These are phyloP conservation scores for Naso thynnoides DNA, from an alignment of 2,797 vertebrate genomes.

Conservation along the genomic window DNA sequence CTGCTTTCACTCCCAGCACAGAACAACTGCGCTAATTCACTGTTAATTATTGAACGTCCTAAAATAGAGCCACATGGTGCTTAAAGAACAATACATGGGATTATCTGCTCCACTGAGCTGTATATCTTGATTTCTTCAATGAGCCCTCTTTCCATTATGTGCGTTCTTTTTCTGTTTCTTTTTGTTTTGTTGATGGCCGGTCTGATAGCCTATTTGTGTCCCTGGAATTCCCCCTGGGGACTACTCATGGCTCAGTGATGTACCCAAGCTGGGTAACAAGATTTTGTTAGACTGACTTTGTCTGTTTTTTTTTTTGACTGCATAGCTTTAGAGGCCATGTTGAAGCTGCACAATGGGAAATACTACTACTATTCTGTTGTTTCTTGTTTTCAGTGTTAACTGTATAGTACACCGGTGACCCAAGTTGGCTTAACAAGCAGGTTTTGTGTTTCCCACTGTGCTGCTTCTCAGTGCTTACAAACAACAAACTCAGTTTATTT, in stretches of 20 bases:
- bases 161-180: slow-evolving; percentile 20
- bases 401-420: slow-evolving; percentile 9
- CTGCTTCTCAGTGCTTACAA: slow-evolving; percentile 15
- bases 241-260: slow-evolving; percentile 37
- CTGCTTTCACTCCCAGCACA: slow-evolving; percentile 21
- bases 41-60: slow-evolving; percentile 42
- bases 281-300: slow-evolving; percentile 44
- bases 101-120: slow-evolving; percentile 25
- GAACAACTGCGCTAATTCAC: slow-evolving; percentile 51
- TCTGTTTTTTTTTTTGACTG: slow-evolving; percentile 11
- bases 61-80: slow-evolving; percentile 39
- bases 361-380: slow-evolving; percentile 2
- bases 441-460: slow-evolving; percentile 41
- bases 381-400: slow-evolving; percentile 50
- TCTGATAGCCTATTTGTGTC: slow-evolving; percentile 54
- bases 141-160: slow-evolving; percentile 20
- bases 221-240: slow-evolving; percentile 59
- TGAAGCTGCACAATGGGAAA: slow-evolving; percentile 6
- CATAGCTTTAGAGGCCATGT: slow-evolving; percentile 10
- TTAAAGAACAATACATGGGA: slow-evolving; percentile 31
- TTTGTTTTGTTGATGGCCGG: slow-evolving; percentile 8
- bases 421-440: slow-evolving; percentile 27
- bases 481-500: slow-evolving; percentile 64
- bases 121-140: slow-evolving; percentile 14
- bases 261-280: slow-evolving; percentile 19